Evolutionary conservation across 2,888 invertebrate genomes (phyloP), one percentile per base, ranked within the genome.

Genomic region (Sabatieria punctata): DNA sequence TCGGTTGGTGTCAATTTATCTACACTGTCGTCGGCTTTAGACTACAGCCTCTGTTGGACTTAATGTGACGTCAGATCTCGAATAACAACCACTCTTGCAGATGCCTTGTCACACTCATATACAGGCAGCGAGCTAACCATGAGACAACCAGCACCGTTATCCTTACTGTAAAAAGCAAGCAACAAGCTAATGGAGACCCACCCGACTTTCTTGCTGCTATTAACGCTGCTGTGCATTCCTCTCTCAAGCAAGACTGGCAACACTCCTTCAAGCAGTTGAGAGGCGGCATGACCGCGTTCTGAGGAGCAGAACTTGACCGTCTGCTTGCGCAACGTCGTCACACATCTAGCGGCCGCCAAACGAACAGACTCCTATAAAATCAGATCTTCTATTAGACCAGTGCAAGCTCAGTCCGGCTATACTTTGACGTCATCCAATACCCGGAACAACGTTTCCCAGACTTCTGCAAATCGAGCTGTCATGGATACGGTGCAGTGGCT

Each of bases 351-450:
- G n/a, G 8, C 6, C 8, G 38, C 38, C n/a, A 38, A 21, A 8
- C 38, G n/a, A 6, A 38, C 38, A 11, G 38, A 38, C 38, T 38
- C 38, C 22, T n/a, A n/a, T n/a, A n/a, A n/a, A n/a, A n/a, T n/a
- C n/a, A n/a, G n/a, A n/a, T n/a, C n/a, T n/a, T n/a, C n/a, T n/a
- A n/a, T n/a, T n/a, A n/a, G n/a, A n/a, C n/a, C n/a, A n/a, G n/a
- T n/a, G n/a, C n/a, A n/a, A n/a, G n/a, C n/a, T n/a, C n/a, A n/a
- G n/a, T 23, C 85, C 0, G 80, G 77, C 49, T 76, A 69, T 42
- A 86, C 88, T 65, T 91, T 89, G 55, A 86, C 82, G 66, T 91
- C 91, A 64, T 91, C 91, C 79, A 86, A 82, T 0, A 89, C 88
- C 21, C 86, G 72, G 65, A 89, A 84, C 51, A 88, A 68, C 60